Evolutionary conservation across 2,797 vertebrate species (phyloP).

Genomic region (Gambelia wislizenii): DNA sequence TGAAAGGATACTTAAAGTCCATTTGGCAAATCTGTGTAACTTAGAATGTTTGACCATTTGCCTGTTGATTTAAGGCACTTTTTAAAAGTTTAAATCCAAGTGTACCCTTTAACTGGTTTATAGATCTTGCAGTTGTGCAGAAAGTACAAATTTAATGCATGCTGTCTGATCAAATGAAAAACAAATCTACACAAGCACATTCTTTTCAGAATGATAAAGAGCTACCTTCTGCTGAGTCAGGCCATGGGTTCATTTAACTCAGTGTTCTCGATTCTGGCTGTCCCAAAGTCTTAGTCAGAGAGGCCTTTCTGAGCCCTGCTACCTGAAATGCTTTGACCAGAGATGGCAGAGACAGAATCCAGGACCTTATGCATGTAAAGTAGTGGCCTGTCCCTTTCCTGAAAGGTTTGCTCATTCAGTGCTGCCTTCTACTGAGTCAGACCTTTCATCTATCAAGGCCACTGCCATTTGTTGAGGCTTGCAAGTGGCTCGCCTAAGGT

Average conservation of each 20-base stretch:
- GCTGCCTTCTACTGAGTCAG: neutral
- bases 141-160: conserved; percentile 54
- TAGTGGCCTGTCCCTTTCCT: neutral
- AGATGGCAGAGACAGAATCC: neutral
- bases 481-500: neutral
- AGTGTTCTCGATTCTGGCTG: too few relatives aligned
- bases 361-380: neutral
- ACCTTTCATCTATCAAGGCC: neutral
- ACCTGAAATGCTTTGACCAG: neutral
- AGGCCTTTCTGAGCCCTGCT: neutral
- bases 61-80: conserved; percentile 13
- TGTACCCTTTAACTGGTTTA: neutral
- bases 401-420: neutral
- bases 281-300: neutral
- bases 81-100: neutral
- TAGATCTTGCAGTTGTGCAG: conserved; percentile 8
- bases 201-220: neutral
- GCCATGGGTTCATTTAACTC: neutral
- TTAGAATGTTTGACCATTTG: neutral
- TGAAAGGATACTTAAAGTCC: conserved; percentile 41
- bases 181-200: neutral
- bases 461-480: neutral
- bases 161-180: conserved; percentile 75
- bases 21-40: neutral
- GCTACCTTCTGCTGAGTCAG: neutral